Evolutionary conservation across 2,888 invertebrate genomes (phyloP).

Genomic region (Apodemia mormo): DNA sequence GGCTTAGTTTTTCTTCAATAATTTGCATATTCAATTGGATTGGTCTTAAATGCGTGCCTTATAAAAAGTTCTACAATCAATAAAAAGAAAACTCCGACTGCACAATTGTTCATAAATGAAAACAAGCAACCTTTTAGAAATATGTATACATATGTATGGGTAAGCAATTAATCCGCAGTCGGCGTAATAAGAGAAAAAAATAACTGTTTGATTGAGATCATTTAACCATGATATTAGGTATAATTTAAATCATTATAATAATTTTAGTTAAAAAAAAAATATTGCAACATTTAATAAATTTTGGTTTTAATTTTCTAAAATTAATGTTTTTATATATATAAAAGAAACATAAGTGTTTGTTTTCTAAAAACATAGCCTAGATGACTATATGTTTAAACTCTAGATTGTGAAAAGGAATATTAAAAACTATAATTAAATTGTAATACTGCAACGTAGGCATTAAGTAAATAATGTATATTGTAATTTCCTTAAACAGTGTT

Average conservation of each 20-base stretch:
- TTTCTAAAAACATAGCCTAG: conserved; percentile 3
- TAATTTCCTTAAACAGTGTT: no score
- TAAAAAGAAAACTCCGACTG: no score
- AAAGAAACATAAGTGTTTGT: neutral
- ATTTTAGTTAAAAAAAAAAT: neutral
- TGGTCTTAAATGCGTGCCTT: no score
- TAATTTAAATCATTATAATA: neutral
- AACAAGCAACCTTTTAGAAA: no score
- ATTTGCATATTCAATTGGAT: no score
- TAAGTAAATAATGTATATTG: no score
- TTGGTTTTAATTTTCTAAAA: neutral
- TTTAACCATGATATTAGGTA: neutral
- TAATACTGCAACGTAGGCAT: neutral
- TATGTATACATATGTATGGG: no score
- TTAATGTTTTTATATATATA: neutral
- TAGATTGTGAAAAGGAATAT: neutral
- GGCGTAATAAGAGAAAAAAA: neutral
- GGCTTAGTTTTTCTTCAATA: no score
- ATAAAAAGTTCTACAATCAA: no score
- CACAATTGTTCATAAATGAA: no score
- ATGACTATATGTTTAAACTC: neutral
- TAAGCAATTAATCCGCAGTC: neutral
- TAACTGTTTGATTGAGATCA: conserved; percentile 4
- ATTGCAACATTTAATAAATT: neutral
- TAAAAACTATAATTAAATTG: neutral